phyloP scores from a whole-genome alignment of 2,113 vertebrate genomes.

The Chionodraco myersi region DNA sequence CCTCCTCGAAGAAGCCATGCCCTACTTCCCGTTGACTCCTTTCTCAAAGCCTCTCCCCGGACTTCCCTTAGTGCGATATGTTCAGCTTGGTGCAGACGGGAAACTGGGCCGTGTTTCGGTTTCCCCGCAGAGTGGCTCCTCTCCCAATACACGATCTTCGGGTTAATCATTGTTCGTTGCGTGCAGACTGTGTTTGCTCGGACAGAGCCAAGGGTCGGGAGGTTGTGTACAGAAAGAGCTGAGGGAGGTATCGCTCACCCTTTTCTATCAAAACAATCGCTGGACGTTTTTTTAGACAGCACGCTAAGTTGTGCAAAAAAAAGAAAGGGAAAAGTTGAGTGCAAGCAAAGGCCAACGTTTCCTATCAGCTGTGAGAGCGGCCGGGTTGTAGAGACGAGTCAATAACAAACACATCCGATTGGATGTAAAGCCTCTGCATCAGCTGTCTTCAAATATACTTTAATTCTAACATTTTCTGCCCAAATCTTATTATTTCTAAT shows the following conservation, averaged over 20 bases:
- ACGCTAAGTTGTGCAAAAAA: conserved; percentile 69
- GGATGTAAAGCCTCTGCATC: too few relatives aligned
- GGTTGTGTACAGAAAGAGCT: conserved; percentile 82
- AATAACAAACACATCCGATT: too few relatives aligned
- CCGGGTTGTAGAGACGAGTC: too few relatives aligned
- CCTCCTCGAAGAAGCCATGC: too few relatives aligned
- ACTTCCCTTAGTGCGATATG: background rate
- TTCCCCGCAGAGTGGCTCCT: conserved; percentile 21
- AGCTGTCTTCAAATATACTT: too few relatives aligned
- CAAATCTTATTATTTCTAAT: too few relatives aligned
- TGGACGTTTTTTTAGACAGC: conserved; percentile 69
- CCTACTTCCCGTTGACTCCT: too few relatives aligned
- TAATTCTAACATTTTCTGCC: too few relatives aligned
- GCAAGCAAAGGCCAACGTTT: background rate
- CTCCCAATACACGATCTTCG: conserved; percentile 64
- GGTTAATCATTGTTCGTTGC: conserved; percentile 87
- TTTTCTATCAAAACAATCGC: conserved; percentile 83
- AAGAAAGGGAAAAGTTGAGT: background rate
- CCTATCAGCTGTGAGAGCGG: background rate
- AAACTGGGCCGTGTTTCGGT: background rate
- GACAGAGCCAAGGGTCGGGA: conserved; percentile 83
- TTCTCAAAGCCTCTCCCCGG: background rate
- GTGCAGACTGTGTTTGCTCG: conserved; percentile 87
- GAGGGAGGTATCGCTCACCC: conserved; percentile 78
- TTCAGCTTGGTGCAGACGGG: background rate